These are phyloP conservation scores for Synergus umbraculus DNA, from an alignment of 2,888 invertebrate genomes.

Conservation along the genomic window DNA sequence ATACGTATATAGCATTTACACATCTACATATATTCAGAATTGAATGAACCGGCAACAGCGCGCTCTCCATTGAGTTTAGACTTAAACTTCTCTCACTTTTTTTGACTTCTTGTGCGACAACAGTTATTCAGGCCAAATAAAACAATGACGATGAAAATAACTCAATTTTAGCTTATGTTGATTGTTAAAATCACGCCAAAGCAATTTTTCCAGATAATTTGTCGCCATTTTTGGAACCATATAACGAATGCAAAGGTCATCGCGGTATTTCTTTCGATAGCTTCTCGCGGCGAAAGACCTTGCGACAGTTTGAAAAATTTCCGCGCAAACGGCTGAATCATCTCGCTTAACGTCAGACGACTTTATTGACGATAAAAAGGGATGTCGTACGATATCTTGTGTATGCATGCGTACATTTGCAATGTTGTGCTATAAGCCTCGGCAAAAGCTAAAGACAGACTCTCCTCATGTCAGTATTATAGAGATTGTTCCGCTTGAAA, in stretches of 20 bases:
- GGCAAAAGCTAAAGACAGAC: neutral
- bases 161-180: neutral
- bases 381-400: constrained; percentile 17
- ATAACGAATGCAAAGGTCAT: constrained; percentile 50
- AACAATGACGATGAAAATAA: constrained; percentile 29
- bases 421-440: neutral
- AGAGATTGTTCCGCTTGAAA: neutral
- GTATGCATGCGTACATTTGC: constrained; percentile 6
- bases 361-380: constrained; percentile 26
- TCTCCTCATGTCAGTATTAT: neutral
- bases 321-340: constrained; percentile 42
- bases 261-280: constrained; percentile 41
- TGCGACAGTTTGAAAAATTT: constrained; percentile 39
- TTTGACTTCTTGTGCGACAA: constrained; percentile 1
- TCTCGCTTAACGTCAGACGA: constrained; percentile 35
- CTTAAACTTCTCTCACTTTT: constrained; percentile 38
- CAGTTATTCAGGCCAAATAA: constrained; percentile 9
- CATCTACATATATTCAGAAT: constrained; percentile 46
- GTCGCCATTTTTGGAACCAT: constrained; percentile 44
- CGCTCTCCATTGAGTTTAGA: constrained; percentile 52
- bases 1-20: constrained; percentile 22
- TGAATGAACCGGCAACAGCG: constrained; percentile 65
- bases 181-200: neutral
- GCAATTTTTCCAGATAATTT: constrained; percentile 42
- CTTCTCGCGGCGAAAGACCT: constrained; percentile 22